Evolutionary conservation across 1,140 invertebrate species (phyloP).

Genomic region (Drosophila fuyamai): DNA sequence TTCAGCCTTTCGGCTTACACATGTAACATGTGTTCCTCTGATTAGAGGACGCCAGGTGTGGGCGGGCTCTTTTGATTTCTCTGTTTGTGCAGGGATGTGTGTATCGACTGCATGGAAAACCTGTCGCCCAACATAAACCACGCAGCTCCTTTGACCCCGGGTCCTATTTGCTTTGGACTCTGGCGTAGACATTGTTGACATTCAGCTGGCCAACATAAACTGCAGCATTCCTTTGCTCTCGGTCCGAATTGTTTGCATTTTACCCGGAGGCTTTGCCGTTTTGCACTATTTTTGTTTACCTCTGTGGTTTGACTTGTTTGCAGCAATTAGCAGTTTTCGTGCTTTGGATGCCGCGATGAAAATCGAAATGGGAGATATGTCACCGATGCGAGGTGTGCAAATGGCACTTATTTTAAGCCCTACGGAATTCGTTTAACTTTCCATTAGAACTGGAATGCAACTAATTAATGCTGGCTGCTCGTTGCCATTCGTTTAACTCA

Average conservation of each 20-base stretch:
- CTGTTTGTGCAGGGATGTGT: constrained; percentile 10
- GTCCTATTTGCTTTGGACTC: constrained; percentile 21
- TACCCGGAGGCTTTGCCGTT: constrained; percentile 17
- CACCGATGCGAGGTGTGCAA: constrained; percentile 17
- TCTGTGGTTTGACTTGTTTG: constrained; percentile 52
- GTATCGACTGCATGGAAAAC: not conserved
- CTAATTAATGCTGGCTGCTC: constrained; percentile 53
- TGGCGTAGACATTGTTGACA: constrained; percentile 24
- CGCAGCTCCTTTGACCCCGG: constrained; percentile 15
- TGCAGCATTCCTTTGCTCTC: constrained; percentile 10
- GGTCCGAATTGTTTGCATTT: constrained; percentile 2
- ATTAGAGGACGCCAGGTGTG: constrained; percentile 38
- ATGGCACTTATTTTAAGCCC: constrained; percentile 13
- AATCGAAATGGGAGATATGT: constrained; percentile 9
- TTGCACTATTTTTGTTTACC: constrained; percentile 41
- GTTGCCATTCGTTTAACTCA: constrained; percentile 44
- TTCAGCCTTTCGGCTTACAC: constrained; percentile 48
- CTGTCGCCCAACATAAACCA: constrained; percentile 3
- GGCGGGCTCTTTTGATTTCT: constrained; percentile 15
- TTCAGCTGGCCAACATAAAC: constrained; percentile 23
- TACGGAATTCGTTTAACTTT: constrained; percentile 10
- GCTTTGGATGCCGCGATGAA: not conserved
- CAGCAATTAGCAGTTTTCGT: constrained; percentile 42
- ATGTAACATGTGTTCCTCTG: constrained; percentile 48
- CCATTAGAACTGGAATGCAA: constrained; percentile 6